A percentile compares a stretch with the other conserved stretches of the same genome.
phyloP scores from a whole-genome alignment of 2,797 vertebrate species.

The Oceanodroma leucorhoa region DNA sequence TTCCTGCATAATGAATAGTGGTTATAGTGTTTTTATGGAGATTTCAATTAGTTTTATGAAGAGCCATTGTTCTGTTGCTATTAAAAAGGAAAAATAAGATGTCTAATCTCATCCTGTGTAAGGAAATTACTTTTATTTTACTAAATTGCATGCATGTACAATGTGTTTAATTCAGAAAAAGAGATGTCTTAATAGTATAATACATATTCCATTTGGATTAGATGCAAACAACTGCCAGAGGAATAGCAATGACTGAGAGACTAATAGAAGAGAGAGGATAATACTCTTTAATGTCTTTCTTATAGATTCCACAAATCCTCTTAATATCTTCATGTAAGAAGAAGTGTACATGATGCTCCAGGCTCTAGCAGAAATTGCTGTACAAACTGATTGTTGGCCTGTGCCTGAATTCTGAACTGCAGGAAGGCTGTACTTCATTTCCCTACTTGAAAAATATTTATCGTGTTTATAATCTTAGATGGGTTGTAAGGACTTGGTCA shows the following conservation, averaged over 20 bases:
- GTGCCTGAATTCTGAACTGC: background rate
- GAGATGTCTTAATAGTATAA: background rate
- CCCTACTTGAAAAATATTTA: background rate
- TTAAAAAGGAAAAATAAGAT: background rate
- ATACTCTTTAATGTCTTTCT: background rate
- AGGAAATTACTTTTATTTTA: slow-evolving; percentile 24
- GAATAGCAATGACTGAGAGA: background rate
- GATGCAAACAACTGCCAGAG: background rate
- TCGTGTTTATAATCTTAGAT: background rate
- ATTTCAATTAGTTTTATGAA: background rate
- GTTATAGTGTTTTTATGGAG: background rate
- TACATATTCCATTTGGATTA: background rate
- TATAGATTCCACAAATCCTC: background rate
- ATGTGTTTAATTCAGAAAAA: slow-evolving; percentile 20
- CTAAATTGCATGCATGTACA: background rate
- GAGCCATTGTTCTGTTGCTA: background rate
- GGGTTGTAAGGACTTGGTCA: background rate
- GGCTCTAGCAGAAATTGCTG: background rate
- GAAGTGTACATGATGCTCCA: background rate
- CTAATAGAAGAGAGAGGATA: background rate
- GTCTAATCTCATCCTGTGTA: slow-evolving; percentile 23
- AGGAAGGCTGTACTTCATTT: background rate
- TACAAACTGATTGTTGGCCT: background rate
- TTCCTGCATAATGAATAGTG: background rate
- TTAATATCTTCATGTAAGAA: background rate